These are phyloP conservation scores for Dunckerocampus dactyliophorus DNA, from an alignment of 2,113 vertebrate species.

Conservation along the genomic window DNA sequence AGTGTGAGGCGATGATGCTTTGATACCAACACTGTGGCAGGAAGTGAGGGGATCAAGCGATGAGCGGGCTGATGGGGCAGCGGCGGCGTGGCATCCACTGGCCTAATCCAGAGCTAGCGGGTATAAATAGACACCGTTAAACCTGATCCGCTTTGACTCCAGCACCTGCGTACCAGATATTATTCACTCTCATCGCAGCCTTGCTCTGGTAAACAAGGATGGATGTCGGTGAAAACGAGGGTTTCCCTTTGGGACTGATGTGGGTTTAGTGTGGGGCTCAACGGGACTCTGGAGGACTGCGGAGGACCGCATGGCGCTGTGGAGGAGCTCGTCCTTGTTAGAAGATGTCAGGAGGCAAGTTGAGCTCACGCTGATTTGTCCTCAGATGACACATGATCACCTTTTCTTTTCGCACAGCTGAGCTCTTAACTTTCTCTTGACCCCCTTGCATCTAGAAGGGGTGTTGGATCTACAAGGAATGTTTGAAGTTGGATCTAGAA, in stretches of 20 bases:
- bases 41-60: conserved; percentile 18
- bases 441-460: too few species aligned
- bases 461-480: too few species aligned
- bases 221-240: conserved; percentile 9
- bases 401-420: too few species aligned
- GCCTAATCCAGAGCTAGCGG: conserved; percentile 57
- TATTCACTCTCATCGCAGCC: conserved; percentile 26
- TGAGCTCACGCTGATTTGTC: too few species aligned
- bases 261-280: too few species aligned
- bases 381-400: too few species aligned
- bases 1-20: not conserved
- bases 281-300: too few species aligned
- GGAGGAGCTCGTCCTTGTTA: too few species aligned
- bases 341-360: too few species aligned
- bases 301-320: too few species aligned
- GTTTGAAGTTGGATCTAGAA: too few species aligned
- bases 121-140: conserved; percentile 70
- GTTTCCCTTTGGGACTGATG: not conserved
- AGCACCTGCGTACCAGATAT: conserved; percentile 60
- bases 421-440: too few species aligned
- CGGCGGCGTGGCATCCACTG: conserved; percentile 32
- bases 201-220: conserved; percentile 7
- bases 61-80: conserved; percentile 34
- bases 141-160: conserved; percentile 65
- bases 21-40: conserved; percentile 7